Conservation (phyloP, 2,888 invertebrate genomes). For the Girardia tigrina region DNA sequence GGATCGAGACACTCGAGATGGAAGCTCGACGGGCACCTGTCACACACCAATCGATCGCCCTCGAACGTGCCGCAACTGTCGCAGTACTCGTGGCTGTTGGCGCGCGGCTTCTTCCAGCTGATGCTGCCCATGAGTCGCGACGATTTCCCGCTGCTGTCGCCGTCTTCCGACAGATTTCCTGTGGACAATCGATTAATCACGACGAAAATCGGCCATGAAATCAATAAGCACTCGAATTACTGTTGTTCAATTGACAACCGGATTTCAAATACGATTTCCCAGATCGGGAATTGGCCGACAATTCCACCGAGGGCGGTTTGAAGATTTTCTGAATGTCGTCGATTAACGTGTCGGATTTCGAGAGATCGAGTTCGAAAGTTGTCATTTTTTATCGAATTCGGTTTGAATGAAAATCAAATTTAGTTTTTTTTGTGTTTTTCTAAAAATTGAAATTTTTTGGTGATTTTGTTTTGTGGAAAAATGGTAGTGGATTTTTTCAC, state of each 20-base stretch:
- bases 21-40: slow-evolving; percentile 84
- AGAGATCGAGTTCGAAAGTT: not conserved
- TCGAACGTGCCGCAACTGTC: slow-evolving; percentile 77
- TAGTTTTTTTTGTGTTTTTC: too few species aligned
- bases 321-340: not conserved
- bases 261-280: not conserved
- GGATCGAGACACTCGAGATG: slow-evolving; percentile 90
- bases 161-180: not conserved
- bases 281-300: not conserved
- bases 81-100: slow-evolving; percentile 70
- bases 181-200: too few species aligned
- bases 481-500: not conserved
- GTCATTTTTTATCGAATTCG: not conserved
- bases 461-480: too few species aligned
- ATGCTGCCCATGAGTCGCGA: not conserved
- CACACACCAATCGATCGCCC: slow-evolving; percentile 84
- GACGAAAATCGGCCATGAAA: too few species aligned
- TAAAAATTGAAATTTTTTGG: too few species aligned
- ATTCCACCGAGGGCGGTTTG: not conserved
- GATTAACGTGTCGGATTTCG: not conserved
- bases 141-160: not conserved
- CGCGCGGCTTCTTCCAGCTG: slow-evolving; percentile 57
- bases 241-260: not conserved
- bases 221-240: too few species aligned
- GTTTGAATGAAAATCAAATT: too few species aligned